Base-by-base conservation (phyloP, 2,888 invertebrate species). In the Halocaridina rubra region DNA sequence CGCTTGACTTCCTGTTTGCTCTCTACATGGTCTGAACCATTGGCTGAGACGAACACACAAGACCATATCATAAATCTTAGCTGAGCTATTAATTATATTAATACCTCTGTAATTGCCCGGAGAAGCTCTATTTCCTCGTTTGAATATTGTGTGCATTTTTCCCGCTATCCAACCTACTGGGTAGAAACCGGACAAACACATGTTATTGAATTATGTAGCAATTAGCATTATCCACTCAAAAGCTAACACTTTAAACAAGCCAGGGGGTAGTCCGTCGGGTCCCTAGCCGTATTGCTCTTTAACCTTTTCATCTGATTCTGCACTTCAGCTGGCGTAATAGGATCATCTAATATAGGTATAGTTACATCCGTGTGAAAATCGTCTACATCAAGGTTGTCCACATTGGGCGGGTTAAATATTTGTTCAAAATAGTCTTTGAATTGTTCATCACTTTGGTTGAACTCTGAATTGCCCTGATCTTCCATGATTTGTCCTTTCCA, bases 41-140 rank as follows among this genome's bases (percentile, higher is more conserved):
- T n/a, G n/a, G n/a, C n/a, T n/a, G n/a, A n/a, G n/a, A n/a, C n/a
- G n/a, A n/a, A n/a, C n/a, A n/a, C n/a, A n/a, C n/a, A n/a, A n/a
- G n/a, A n/a, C n/a, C 76, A 76, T 76, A 59, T 61, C 33, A 32
- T 76, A 76, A 27, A 59, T 13, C 32, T 76, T 59, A 53, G 53
- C 4, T 53, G 19, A n/a, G 19, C 53, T 53, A 53, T 53, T 53
- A 53, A 53, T 53, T 19, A 74, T 19, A 74, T 74, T 74, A 74
- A 59, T 76, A 5, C 24, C 76, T 30, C 57, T 75, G 24, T 76
- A 76, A 59, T 61, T 76, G 46, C 39, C 46, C 57, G 61, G 76
- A 57, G 30, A 53, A 4, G 76, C 13, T n/a, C 57, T 76, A 59
- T 30, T 24, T 13, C 75, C 53, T 53, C 75, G 13, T 8, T 53